Evolutionary conservation across 1,140 invertebrate genomes (phyloP).

Genomic region (Acromyrmex heyeri): DNA sequence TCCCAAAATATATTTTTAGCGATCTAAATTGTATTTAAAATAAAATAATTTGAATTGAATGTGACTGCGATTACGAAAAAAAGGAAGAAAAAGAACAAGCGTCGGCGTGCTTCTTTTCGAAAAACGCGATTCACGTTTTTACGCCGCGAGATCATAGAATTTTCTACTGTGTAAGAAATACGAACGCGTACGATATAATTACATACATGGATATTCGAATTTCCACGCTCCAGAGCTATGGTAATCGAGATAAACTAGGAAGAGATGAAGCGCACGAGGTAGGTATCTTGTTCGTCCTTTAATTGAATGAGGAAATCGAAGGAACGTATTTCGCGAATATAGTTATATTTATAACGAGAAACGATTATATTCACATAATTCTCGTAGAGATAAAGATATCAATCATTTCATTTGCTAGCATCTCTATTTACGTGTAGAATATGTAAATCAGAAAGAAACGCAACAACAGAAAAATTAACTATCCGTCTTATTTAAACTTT

Average conservation of each 20-base stretch:
- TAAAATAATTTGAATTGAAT: background rate
- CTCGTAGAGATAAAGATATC: constrained; percentile 26
- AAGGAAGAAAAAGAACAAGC: background rate
- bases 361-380: constrained; percentile 32
- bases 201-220: constrained; percentile 4
- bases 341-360: constrained; percentile 25
- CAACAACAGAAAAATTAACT: constrained; percentile 5
- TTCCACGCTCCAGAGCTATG: background rate
- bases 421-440: constrained; percentile 43
- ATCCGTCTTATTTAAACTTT: background rate
- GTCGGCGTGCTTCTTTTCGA: background rate
- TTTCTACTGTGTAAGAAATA: background rate
- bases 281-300: constrained; percentile 35
- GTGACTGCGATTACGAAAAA: background rate
- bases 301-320: constrained; percentile 32
- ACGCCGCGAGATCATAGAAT: constrained; percentile 4
- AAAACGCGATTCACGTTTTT: background rate
- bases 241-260: constrained; percentile 39
- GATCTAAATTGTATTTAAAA: constrained; percentile 1
- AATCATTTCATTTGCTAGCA: background rate
- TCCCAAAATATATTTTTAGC: background rate
- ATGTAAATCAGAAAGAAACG: constrained; percentile 32
- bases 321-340: constrained; percentile 32
- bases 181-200: background rate
- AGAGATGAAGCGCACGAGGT: constrained; percentile 41